Evolutionary conservation across 2,888 invertebrate genomes (phyloP), one percentile per base, ranked within the genome.

Genomic region (Dioctria linearis): DNA sequence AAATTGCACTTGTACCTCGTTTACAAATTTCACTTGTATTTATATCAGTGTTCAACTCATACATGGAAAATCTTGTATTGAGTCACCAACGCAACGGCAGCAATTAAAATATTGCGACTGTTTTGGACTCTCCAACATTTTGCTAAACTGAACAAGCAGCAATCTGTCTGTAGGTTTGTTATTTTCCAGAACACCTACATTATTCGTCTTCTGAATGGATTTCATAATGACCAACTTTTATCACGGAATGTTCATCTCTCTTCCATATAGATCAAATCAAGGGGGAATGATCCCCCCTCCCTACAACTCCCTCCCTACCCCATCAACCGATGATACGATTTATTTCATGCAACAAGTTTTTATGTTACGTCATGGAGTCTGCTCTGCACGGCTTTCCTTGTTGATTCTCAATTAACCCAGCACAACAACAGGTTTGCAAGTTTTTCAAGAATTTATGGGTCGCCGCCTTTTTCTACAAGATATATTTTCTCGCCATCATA

Each of bases 381-480:
- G 49, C 49, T 76, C 61, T 46, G 49, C 39, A 25, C 61, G 76
- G 76, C 49, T 76, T 75, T 75, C 59, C 73, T 75, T 59, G 73
- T 75, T 25, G 73, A 59, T 59, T 59, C 76, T 76, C 76, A 76
- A 76, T 76, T 76, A 76, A 76, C 76, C 63, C 49, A 40, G 49
- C 25, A 25, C 25, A 25, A 25, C 76, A 76, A 76, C 76, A 76
- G 76, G 76, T 76, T 76, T 76, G 76, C 49, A 37, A 49, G 63
- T 11, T 76, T 49, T 76, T 76, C 49, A 76, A 63, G 63, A 63
- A 63, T 76, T 76, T 76, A 76, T 76, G 63, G 76, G 76, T 76
- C 76, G 76, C 61, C 63, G 76, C 76, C 46, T 76, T 76, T 49
- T 76, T 63, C 3, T 63, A 42, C 49, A 40, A 76, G 57, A 63